Percentiles rank a stretch among this genome's conserved stretches.
Conservation (phyloP, 2,888 invertebrate genomes). For the Drosophila dives region DNA sequence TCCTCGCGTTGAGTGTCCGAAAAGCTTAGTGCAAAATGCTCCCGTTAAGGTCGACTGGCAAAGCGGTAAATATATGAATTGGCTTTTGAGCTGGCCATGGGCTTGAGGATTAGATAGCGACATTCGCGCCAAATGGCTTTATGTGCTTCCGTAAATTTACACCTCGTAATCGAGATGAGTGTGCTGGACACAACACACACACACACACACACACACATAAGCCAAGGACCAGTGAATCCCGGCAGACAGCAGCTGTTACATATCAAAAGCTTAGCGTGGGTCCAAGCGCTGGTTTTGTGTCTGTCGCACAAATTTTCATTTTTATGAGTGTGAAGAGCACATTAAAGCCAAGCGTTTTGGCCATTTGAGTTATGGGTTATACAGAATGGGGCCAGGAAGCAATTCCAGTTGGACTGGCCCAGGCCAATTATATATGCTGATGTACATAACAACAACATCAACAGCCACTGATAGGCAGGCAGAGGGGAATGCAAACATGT, state of each 20-base stretch:
- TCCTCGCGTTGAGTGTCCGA: slow-evolving; percentile 37
- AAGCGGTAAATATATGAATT: slow-evolving; percentile 78
- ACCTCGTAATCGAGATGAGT: slow-evolving; percentile 80
- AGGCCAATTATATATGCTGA: slow-evolving; percentile 56
- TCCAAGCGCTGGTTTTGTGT: slow-evolving; percentile 25
- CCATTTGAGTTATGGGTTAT: slow-evolving; percentile 59
- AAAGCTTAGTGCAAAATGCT: slow-evolving; percentile 57
- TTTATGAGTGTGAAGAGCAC: slow-evolving; percentile 60
- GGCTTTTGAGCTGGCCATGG: slow-evolving; percentile 68
- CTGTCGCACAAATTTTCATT: slow-evolving; percentile 76
- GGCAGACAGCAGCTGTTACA: slow-evolving; percentile 62
- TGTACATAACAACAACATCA: slow-evolving; percentile 38
- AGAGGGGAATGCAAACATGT: slow-evolving; percentile 38
- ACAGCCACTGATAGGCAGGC: neutral
- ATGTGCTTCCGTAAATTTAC: slow-evolving; percentile 80
- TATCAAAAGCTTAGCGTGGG: slow-evolving; percentile 69
- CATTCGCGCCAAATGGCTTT: slow-evolving; percentile 72
- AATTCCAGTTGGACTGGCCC: slow-evolving; percentile 33
- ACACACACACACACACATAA: slow-evolving; percentile 2
- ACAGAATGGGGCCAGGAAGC: slow-evolving; percentile 20
- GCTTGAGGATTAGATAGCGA: slow-evolving; percentile 55
- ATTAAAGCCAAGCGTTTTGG: slow-evolving; percentile 65
- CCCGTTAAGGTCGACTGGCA: slow-evolving; percentile 61
- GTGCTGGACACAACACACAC: slow-evolving; percentile 26
- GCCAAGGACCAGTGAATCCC: neutral